Percentiles rank a stretch among this genome's conserved stretches.
These are phyloP conservation scores for Hyles vespertilio DNA, from an alignment of 1,140 invertebrate genomes.

Conservation along the genomic window DNA sequence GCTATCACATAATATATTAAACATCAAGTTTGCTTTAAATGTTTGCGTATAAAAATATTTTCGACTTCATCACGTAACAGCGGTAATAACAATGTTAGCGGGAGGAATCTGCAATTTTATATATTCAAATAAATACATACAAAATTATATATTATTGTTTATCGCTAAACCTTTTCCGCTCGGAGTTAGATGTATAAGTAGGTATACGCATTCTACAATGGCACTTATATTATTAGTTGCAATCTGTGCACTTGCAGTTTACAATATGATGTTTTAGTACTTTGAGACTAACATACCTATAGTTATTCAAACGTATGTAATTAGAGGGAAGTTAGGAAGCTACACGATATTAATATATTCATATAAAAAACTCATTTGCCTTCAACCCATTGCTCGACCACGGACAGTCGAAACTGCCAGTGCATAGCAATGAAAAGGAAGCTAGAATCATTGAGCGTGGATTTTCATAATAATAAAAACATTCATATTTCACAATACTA, in stretches of 20 bases:
- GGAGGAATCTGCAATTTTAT: conserved; percentile 11
- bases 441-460: no score
- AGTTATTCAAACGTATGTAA: background rate
- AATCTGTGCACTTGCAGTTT: no score
- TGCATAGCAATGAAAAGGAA: no score
- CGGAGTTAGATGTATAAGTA: conserved; percentile 11
- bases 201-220: conserved; percentile 35
- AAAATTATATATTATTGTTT: no score
- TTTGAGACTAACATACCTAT: conserved; percentile 6
- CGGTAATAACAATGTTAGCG: conserved; percentile 42
- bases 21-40: conserved; percentile 2
- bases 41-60: conserved; percentile 64
- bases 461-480: no score
- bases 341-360: conserved; percentile 4
- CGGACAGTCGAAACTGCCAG: no score
- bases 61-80: conserved; percentile 40
- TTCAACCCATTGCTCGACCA: no score
- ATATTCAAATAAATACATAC: conserved; percentile 3
- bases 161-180: background rate
- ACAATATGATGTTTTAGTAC: conserved; percentile 22
- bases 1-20: conserved; percentile 49
- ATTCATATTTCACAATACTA: no score
- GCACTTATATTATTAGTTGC: conserved; percentile 49
- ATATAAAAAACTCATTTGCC: background rate
- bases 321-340: conserved; percentile 3